A percentile compares a stretch with the other conserved stretches of the same genome.
These are phyloP conservation scores for Apostichopus parvimensis DNA, from an alignment of 35 echinoderm and acorn worm genomes.

Conservation along the genomic window DNA sequence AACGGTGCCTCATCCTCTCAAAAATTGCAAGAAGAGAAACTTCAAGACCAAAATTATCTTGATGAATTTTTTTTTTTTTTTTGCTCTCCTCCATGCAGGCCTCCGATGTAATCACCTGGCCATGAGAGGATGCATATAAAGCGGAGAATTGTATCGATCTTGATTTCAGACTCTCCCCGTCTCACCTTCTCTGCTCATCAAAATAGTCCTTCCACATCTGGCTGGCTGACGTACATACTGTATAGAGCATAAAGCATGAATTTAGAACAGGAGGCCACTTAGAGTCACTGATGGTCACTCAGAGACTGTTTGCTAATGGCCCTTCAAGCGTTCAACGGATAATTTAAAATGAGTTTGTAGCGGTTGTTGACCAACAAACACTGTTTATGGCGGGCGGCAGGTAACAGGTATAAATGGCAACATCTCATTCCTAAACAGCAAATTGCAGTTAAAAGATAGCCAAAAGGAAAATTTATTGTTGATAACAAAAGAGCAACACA, in stretches of 20 bases:
- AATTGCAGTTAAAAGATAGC: too few species aligned
- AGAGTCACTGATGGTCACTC: neutral
- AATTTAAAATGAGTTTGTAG: too few species aligned
- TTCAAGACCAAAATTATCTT: neutral
- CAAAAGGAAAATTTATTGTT: too few species aligned
- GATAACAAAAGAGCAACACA: too few species aligned
- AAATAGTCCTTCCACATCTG: neutral
- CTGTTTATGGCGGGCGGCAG: too few species aligned
- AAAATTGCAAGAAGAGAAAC: neutral
- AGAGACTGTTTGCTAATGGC: neutral
- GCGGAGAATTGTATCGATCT: slow-evolving; percentile 12
- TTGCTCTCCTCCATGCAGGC: neutral
- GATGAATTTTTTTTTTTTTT: neutral
- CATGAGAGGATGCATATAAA: neutral
- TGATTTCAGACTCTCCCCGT: too few species aligned
- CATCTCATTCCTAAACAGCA: too few species aligned
- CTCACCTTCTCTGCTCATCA: too few species aligned
- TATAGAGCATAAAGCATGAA: neutral
- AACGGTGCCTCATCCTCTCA: neutral
- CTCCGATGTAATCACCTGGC: slow-evolving; percentile 33
- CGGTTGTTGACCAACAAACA: too few species aligned
- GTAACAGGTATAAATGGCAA: too few species aligned
- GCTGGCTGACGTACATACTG: neutral
- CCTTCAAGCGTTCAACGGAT: neutral
- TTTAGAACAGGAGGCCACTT: neutral